Percentiles rank a stretch among this genome's conserved stretches.
These are phyloP conservation scores for Netelia melanura DNA, from an alignment of 2,888 invertebrate species.

Conservation along the genomic window DNA sequence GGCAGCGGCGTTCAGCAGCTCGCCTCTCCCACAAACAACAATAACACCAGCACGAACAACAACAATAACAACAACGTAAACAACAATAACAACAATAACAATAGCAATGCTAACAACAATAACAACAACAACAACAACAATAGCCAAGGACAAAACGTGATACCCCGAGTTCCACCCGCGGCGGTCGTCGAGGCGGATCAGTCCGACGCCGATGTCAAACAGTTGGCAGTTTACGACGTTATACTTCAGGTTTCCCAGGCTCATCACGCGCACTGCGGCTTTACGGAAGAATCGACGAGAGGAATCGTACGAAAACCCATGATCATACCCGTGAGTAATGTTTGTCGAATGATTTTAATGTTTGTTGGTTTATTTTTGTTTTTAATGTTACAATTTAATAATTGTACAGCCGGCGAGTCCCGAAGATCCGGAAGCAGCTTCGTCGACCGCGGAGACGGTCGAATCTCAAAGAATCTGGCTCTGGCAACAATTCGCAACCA, in stretches of 20 bases:
- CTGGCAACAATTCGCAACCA: conserved; percentile 95
- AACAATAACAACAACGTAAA: conserved; percentile 77
- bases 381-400: neutral
- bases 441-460: conserved; percentile 88
- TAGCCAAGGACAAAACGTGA: conserved; percentile 82
- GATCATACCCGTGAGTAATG: conserved; percentile 86
- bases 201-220: conserved; percentile 86
- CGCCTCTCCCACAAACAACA: conserved; percentile 77
- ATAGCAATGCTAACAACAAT: conserved; percentile 75
- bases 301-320: conserved; percentile 90
- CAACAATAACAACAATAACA: conserved; percentile 65
- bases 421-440: conserved; percentile 86
- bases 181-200: conserved; percentile 85
- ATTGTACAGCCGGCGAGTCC: conserved; percentile 81
- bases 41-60: conserved; percentile 68
- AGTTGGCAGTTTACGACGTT: conserved; percentile 91
- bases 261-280: conserved; percentile 94
- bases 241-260: conserved; percentile 93
- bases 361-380: neutral
- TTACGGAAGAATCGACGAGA: conserved; percentile 93
- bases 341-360: conserved; percentile 6
- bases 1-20: conserved; percentile 77
- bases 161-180: conserved; percentile 81
- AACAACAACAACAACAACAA: conserved; percentile 74
- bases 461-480: conserved; percentile 92